Conservation (phyloP, 2,113 vertebrate species). For the Proteles cristata region DNA sequence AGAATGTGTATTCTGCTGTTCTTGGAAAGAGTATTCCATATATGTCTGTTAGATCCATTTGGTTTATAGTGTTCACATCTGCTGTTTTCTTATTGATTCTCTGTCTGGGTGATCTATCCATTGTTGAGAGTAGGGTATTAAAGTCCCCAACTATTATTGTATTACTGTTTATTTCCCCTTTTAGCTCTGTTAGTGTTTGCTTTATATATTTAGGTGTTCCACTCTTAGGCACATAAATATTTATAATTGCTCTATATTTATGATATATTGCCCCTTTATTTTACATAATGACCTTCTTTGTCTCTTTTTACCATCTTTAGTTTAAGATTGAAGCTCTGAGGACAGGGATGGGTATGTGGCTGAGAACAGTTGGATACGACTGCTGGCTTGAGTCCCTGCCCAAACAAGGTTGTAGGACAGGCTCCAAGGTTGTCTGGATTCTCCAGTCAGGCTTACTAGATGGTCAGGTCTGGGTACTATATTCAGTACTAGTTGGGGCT, state of each 20-base stretch:
- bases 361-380: neutral
- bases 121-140: neutral
- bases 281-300: neutral
- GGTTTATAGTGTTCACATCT: neutral
- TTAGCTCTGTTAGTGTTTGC: neutral
- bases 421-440: neutral
- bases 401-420: neutral
- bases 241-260: neutral
- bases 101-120: neutral
- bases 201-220: neutral
- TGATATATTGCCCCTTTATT: neutral
- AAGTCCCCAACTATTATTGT: neutral
- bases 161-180: neutral
- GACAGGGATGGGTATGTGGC: neutral
- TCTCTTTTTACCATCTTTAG: neutral
- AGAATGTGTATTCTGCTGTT: neutral
- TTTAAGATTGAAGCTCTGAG: neutral
- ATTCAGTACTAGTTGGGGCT: neutral
- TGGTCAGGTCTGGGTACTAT: neutral
- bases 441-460: neutral
- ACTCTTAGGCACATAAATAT: neutral
- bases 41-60: neutral
- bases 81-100: neutral
- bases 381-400: neutral
- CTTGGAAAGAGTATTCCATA: neutral